These are phyloP conservation scores for Chloroclystis v-ata DNA, from an alignment of 2,888 invertebrate species.

Conservation along the genomic window DNA sequence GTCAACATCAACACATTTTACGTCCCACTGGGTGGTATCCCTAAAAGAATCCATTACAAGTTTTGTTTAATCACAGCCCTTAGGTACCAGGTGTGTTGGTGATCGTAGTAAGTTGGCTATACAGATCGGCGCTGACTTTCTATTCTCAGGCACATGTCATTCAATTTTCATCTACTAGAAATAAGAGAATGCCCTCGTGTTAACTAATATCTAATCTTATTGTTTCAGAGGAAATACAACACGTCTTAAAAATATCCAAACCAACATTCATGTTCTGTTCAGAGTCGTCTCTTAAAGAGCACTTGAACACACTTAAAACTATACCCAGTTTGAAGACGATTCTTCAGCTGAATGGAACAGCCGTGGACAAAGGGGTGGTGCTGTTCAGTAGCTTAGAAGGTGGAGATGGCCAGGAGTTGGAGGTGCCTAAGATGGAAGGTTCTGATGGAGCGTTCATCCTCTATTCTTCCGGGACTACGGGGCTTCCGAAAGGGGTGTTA, in stretches of 20 bases:
- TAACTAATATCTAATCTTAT: slow-evolving; percentile 1
- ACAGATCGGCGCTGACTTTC: too few relatives aligned
- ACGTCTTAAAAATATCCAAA: slow-evolving; percentile 81
- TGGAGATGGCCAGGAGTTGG: slow-evolving; percentile 31
- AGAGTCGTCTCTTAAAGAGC: slow-evolving; percentile 43
- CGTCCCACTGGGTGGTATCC: too few relatives aligned
- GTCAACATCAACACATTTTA: too few relatives aligned
- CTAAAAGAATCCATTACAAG: too few relatives aligned
- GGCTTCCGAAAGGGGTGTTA: slow-evolving; percentile 87
- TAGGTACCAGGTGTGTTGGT: too few relatives aligned
- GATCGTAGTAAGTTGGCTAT: too few relatives aligned
- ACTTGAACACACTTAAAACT: slow-evolving; percentile 38
- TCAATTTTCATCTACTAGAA: background rate
- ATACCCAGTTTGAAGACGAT: slow-evolving; percentile 64
- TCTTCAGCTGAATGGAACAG: slow-evolving; percentile 80
- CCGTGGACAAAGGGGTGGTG: slow-evolving; percentile 30
- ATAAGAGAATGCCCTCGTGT: background rate
- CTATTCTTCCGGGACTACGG: slow-evolving; percentile 85
- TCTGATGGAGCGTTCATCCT: slow-evolving; percentile 58
- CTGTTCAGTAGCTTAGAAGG: slow-evolving; percentile 30
- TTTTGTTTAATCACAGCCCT: too few relatives aligned
- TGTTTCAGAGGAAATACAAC: slow-evolving; percentile 57
- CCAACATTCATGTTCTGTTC: slow-evolving; percentile 82
- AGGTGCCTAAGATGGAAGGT: slow-evolving; percentile 39
- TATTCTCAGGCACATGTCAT: too few relatives aligned